Evolutionary conservation across 2,113 vertebrate genomes (phyloP).

Genomic region (Brachyhypopomus gauderio): DNA sequence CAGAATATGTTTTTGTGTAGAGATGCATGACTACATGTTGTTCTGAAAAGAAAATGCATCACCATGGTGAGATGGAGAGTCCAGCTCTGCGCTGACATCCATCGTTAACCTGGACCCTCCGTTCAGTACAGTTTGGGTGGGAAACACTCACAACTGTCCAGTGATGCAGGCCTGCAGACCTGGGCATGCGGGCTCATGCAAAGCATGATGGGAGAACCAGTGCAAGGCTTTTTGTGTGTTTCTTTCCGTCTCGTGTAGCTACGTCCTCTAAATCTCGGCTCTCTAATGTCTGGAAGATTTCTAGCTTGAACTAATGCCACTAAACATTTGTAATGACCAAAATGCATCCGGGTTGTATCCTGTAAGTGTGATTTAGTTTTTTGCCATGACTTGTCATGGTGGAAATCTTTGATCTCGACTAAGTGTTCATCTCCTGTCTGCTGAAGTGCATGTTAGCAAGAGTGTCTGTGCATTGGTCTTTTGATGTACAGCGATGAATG

Average conservation of each 20-base stretch:
- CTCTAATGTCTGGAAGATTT: conserved; percentile 27
- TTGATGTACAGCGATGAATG: conserved; percentile 37
- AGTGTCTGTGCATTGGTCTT: conserved; percentile 48
- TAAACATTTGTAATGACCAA: conserved; percentile 23
- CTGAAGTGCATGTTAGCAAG: conserved; percentile 48
- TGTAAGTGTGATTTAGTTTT: conserved; percentile 20
- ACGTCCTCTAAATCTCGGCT: conserved; percentile 17
- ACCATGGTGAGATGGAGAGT: conserved; percentile 50
- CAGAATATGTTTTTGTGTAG: conserved; percentile 34
- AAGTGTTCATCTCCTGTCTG: conserved; percentile 31
- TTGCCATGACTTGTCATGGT: conserved; percentile 48
- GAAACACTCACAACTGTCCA: conserved; percentile 64
- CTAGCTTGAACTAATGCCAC: conserved; percentile 29
- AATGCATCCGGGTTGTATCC: conserved; percentile 23
- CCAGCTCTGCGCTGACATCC: conserved; percentile 46
- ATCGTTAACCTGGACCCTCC: conserved; percentile 40
- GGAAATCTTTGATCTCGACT: conserved; percentile 28
- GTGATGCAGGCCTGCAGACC: conserved; percentile 60
- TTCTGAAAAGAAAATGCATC: conserved; percentile 50
- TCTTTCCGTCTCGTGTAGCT: conserved; percentile 43
- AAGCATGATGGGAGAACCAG: conserved; percentile 69
- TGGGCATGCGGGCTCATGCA: conserved; percentile 67
- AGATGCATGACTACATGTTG: conserved; percentile 53
- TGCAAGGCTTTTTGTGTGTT: conserved; percentile 52
- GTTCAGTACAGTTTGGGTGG: conserved; percentile 57